Conservation (phyloP, 2,888 invertebrate species). For the Pyrgus malvae region DNA sequence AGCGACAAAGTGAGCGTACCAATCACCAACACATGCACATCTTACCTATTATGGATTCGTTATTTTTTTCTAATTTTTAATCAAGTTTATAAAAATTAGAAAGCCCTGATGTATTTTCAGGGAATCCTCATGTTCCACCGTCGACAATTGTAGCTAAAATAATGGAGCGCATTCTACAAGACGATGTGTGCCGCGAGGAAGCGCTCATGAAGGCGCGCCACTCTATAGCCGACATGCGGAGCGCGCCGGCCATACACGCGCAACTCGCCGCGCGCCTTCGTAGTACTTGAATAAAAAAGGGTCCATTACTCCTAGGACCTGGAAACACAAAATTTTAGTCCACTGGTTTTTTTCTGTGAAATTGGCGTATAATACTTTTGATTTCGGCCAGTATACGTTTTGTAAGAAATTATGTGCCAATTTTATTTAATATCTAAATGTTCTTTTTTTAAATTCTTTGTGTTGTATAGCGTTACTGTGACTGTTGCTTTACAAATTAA, state of each 20-base stretch:
- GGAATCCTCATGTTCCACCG: slow-evolving; percentile 89
- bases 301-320: not conserved
- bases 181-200: slow-evolving; percentile 78
- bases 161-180: slow-evolving; percentile 85
- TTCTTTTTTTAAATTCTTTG: too few species aligned
- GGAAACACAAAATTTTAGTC: not conserved
- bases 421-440: too few species aligned
- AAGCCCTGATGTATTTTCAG: slow-evolving; percentile 60
- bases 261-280: slow-evolving; percentile 46
- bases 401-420: too few species aligned
- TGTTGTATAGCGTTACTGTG: too few species aligned
- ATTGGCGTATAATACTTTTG: not conserved
- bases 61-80: too few species aligned
- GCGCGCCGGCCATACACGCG: slow-evolving; percentile 53
- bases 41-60: too few species aligned
- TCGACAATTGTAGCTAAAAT: slow-evolving; percentile 92
- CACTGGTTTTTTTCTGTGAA: not conserved
- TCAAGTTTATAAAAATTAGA: too few species aligned
- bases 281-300: slow-evolving; percentile 33
- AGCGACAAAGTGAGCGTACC: too few species aligned
- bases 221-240: slow-evolving; percentile 72
- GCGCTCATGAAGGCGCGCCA: slow-evolving; percentile 65
- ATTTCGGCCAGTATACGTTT: too few species aligned
- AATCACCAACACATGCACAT: too few species aligned
- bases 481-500: too few species aligned